Evolutionary conservation across 1,140 invertebrate genomes (phyloP).

Genomic region (Aporrectodea caliginosa): DNA sequence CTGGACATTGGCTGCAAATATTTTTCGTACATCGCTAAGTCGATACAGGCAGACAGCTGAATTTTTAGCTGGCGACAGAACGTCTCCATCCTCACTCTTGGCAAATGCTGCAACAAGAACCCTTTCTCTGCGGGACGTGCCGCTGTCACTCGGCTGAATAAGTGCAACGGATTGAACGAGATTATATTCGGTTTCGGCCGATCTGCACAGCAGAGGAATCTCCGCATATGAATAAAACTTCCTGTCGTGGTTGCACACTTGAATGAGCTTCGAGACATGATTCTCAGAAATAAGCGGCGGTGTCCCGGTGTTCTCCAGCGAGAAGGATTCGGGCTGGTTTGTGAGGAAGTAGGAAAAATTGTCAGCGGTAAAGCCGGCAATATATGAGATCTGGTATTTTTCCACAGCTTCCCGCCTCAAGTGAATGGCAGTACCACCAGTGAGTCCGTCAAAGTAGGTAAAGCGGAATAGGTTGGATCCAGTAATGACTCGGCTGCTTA

Average conservation of each 20-base stretch:
- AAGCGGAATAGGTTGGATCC: conserved; percentile 24
- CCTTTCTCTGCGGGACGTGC: background rate
- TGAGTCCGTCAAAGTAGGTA: conserved; percentile 3
- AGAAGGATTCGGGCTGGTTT: conserved; percentile 91
- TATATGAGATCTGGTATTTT: conserved; percentile 60
- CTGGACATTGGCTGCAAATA: conserved; percentile 97
- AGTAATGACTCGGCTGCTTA: conserved; percentile 34
- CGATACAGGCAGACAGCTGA: conserved; percentile 90
- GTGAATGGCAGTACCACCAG: background rate
- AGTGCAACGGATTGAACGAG: conserved; percentile 82
- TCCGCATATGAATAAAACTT: conserved; percentile 98
- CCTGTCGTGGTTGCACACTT: conserved; percentile 92
- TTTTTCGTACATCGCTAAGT: conserved; percentile 81
- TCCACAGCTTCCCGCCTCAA: background rate
- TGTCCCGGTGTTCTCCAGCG: conserved; percentile 55
- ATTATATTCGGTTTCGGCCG: conserved; percentile 75
- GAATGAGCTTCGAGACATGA: conserved; percentile 81
- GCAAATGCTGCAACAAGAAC: background rate
- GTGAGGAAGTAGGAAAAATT: conserved; percentile 95
- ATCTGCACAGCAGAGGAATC: conserved; percentile 89
- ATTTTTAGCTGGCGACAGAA: background rate
- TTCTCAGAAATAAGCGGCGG: background rate
- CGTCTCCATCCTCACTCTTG: background rate
- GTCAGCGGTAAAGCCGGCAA: conserved; percentile 92
- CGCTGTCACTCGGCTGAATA: background rate